Evolutionary conservation across 2,888 invertebrate genomes (phyloP).

Genomic region (Clusia tigrina): DNA sequence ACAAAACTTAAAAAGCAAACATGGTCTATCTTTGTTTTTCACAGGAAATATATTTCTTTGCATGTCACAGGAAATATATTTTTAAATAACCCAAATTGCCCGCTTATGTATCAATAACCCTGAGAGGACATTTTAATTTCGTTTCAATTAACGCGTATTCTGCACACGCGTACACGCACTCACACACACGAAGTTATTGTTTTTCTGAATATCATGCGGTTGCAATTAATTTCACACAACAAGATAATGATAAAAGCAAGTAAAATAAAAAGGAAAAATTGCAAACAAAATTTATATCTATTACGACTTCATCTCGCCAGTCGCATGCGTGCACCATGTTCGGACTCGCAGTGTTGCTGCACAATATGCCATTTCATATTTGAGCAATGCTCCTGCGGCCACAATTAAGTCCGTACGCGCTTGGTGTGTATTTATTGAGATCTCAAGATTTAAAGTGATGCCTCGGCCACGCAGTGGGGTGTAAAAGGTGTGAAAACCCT

Average conservation of each 20-base stretch:
- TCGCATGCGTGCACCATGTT: constrained; percentile 11
- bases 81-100: too few relatives aligned
- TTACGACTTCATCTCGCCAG: constrained; percentile 32
- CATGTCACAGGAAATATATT: too few relatives aligned
- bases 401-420: constrained; percentile 49
- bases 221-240: constrained; percentile 37
- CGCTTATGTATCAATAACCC: too few relatives aligned
- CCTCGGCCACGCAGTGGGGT: constrained; percentile 51
- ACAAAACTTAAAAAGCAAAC: too few relatives aligned
- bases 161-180: too few relatives aligned
- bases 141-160: too few relatives aligned
- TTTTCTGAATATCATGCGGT: constrained; percentile 2
- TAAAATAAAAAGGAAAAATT: constrained; percentile 16
- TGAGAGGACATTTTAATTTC: too few relatives aligned
- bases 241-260: constrained; percentile 9
- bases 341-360: constrained; percentile 15
- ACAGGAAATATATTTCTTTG: too few relatives aligned
- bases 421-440: constrained; percentile 53
- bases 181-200: too few relatives aligned
- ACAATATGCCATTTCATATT: constrained; percentile 57
- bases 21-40: too few relatives aligned
- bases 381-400: constrained; percentile 59
- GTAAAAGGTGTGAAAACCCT: constrained; percentile 64
- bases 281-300: constrained; percentile 37
- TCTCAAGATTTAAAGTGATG: constrained; percentile 61